Base-by-base conservation (phyloP, 2,113 vertebrate genomes). In the Donacobius atricapilla region DNA sequence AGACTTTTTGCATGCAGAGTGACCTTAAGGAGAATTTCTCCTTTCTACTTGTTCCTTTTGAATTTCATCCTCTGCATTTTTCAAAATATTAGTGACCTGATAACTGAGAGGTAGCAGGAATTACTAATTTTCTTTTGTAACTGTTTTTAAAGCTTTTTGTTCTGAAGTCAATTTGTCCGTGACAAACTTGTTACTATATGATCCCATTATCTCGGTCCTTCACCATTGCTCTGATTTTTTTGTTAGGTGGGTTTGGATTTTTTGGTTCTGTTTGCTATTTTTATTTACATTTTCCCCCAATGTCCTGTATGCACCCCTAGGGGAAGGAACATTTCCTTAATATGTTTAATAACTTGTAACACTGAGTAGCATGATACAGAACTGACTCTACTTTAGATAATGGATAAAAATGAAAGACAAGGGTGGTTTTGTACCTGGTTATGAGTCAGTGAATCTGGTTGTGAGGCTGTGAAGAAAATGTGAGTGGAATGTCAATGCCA, bases 241-340 rank as follows among this genome's bases (percentile, higher is more conserved):
- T 10, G 7, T 47, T 57, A 6, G 4, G 16, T 35, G 11, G 10
- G 3, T 19, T 42, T 14, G 2, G 2, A 2, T 2, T n/a, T 27
- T 33, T 44, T 20, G 3, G 12, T 3, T 48, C 31, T 9, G 10
- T 24, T 31, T 4, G 0, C 11, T 51, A 1, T 44, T 53, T 47
- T 54, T 19, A 44, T 37, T 45, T 51, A 12, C 6, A 6, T 54
- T 53, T 42, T 4, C 5, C 17, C 5, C 3, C 2, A 10, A 7
- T 13, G 37, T 60, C 7, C 8, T 50, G 8, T 11, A 11, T 50
- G 10, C 16, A 25, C 1, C 21, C 2, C 0, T 9, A 73, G 39
- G 14, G 17, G 20, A 80, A 42, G 15, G 31, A 21, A 33, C 15
- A 1, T 39, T 42, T 11, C 7, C n/a, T 81, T 48, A 10, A 4